phyloP scores from a whole-genome alignment of 2,888 invertebrate species.

The Chloroclysta siterata region DNA sequence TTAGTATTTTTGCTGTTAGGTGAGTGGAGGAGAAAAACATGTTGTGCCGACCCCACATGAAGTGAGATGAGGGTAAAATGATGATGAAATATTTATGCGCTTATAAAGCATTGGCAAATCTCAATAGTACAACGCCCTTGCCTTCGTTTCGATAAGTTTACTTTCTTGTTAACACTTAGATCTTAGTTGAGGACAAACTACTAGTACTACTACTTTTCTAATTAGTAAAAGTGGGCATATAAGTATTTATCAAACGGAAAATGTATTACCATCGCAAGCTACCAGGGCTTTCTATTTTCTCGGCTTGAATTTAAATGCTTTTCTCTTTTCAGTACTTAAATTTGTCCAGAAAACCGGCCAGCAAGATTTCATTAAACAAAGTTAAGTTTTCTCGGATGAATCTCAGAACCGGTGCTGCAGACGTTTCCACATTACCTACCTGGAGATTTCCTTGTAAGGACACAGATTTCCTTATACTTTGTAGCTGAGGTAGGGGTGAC shows the following conservation, averaged over 20 bases:
- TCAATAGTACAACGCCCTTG: too few species aligned
- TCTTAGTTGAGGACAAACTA: too few species aligned
- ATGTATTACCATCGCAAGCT: background rate
- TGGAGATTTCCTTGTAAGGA: slow-evolving; percentile 25
- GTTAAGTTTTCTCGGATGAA: slow-evolving; percentile 27
- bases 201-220: background rate
- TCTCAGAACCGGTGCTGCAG: slow-evolving; percentile 22
- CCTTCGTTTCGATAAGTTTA: too few species aligned
- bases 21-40: too few species aligned
- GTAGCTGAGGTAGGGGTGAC: slow-evolving; percentile 7
- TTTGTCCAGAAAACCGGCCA: slow-evolving; percentile 32
- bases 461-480: slow-evolving; percentile 12
- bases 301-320: slow-evolving; percentile 28
- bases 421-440: slow-evolving; percentile 22
- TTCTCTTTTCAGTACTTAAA: slow-evolving; percentile 42
- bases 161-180: too few species aligned
- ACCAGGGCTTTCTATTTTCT: slow-evolving; percentile 4
- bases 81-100: too few species aligned
- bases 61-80: too few species aligned
- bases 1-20: too few species aligned
- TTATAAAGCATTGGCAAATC: too few species aligned
- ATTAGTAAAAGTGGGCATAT: background rate
- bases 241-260: background rate
- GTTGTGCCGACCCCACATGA: too few species aligned
- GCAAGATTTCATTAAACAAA: slow-evolving; percentile 29